Evolutionary conservation across 2,888 invertebrate species (phyloP).

Genomic region (Boloria euphrosyne): DNA sequence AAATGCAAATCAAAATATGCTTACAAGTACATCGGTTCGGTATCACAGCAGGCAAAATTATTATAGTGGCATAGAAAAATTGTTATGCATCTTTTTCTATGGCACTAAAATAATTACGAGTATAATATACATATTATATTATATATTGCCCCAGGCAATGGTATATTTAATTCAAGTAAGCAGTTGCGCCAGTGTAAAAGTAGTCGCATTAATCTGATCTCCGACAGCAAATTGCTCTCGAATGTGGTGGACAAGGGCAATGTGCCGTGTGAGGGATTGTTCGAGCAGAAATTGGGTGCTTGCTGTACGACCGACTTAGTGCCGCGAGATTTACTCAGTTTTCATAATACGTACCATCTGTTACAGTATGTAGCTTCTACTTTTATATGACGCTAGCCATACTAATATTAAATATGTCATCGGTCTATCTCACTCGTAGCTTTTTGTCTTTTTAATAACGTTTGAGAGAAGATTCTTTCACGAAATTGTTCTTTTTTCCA

Average conservation of each 20-base stretch:
- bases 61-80: no score
- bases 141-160: not conserved
- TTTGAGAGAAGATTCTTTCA: no score
- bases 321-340: constrained; percentile 42
- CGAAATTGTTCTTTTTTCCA: no score
- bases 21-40: no score
- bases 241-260: constrained; percentile 76
- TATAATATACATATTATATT: not conserved
- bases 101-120: not conserved
- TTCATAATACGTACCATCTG: constrained; percentile 24
- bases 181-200: constrained; percentile 73
- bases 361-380: constrained; percentile 16
- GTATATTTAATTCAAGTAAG: constrained; percentile 35
- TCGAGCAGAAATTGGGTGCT: constrained; percentile 65
- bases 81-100: no score
- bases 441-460: constrained; percentile 1
- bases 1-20: no score
- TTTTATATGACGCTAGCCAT: constrained; percentile 5
- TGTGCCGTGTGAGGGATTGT: constrained; percentile 73
- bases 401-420: not conserved
- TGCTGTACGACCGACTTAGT: constrained; percentile 48
- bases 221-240: constrained; percentile 74
- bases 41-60: no score
- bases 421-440: not conserved
- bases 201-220: constrained; percentile 80